Base-by-base conservation (phyloP, 2,888 invertebrate species). In the Parnassius smintheus region DNA sequence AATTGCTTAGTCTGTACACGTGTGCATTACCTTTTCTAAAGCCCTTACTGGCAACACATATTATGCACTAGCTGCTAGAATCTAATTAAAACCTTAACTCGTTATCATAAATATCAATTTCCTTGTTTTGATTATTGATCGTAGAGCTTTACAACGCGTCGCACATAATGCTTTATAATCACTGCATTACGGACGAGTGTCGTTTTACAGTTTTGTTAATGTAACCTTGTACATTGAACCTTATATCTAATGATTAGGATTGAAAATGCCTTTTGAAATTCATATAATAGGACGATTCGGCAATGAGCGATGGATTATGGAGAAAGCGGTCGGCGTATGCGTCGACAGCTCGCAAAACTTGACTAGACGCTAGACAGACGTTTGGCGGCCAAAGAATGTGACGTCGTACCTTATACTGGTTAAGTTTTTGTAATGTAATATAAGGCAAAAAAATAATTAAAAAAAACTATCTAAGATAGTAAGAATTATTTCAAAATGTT, bases 331-430 rank as follows among this genome's bases (percentile, higher is more conserved):
- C 72, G 78, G 81, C 81, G 83, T 81, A 75, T 71, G 76, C 78
- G 75, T 75, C 62, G 81, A 49, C 81, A 82, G 80, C 80, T 74
- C 66, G 74, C 70, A 69, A 74, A 72, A n/a, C 48, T n/a, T 12
- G 78, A 75, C 85, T 86, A 88, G 88, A 88, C 86, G 75, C 72
- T 73, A 75, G 73, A 76, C 83, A 88, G 87, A 88, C 88, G 71
- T 68, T 71, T 68, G 65, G 57, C 41, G 61, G 44, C 45, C 45
- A 56, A 56, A 44, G 68, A 75, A 75, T 73, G 72, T 66, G 59
- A 55, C 11, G 12, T 11, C 11, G 25, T 18, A 13, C 8, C 49
- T 8, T 49, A 13, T 7, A 2, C 8, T 35, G 35, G 4, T 35
- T 7, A 35, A 7, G 35, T 35, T 35, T 35, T 7, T 35, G 7